Base-by-base conservation (phyloP, 2,113 vertebrate species). In the Myxocyprinus asiaticus region DNA sequence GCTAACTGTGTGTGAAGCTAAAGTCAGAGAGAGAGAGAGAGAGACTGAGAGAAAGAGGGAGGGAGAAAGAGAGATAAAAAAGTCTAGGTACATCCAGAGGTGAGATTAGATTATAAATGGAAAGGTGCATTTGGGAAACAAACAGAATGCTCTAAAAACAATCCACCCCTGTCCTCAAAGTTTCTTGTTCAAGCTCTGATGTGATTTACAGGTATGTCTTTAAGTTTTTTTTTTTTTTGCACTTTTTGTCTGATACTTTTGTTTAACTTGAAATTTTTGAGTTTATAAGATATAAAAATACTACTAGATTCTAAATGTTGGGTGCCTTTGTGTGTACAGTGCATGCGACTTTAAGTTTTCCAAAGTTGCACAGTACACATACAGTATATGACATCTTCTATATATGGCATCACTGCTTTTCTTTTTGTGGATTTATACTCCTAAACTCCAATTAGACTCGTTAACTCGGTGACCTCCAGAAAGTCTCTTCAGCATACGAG, bases 71-170 rank as follows among this genome's bases (percentile, higher is more conserved):
- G 75, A 66, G 51, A 77, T 56, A 67, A 50, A 53, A 12, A 45
- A 43, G 22, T 33, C 22, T 33, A 33, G 22, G 43, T 61, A 73
- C 55, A 73, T 73, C 58, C 6, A 42, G 72, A 74, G 45, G 58
- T 74, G 72, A 74, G 72, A 74, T 74, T 62, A 74, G 72, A 74
- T 74, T 75, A 78, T 80, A 77, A 79, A 50, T 62, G 72, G 63
- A 65, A 72, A 70, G 55, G 59, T 80, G 70, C 82, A 70, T 77
- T 63, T 79, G 76, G 73, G 68, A 63, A 47, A 62, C 44, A 74
- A 74, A 63, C 59, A 50, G 48, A 63, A 63, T 74, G 58, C 63
- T 63, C 72, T 44, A 50, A 59, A 74, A 63, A 1, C 58, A 58
- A 51, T 50, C 50, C 58, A 58, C 14, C 45, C 45, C 45, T 33